Percentiles rank a stretch among this genome's conserved stretches.
These are phyloP conservation scores for Bactericera cockerelli DNA, from an alignment of 1,140 invertebrate genomes.

Conservation along the genomic window DNA sequence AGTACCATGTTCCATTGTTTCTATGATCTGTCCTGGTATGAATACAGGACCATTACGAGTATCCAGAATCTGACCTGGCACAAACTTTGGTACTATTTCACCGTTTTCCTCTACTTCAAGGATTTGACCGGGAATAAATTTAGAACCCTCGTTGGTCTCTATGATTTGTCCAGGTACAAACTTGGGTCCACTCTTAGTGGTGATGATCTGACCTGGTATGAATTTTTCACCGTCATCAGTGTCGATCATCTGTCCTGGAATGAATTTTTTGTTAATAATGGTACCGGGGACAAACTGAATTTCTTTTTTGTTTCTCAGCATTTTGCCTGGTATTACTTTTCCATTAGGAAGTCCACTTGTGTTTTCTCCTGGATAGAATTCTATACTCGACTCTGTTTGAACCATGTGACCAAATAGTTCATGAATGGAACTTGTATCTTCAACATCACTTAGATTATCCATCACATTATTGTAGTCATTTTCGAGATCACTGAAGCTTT, in stretches of 20 bases:
- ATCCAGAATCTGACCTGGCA: constrained; percentile 54
- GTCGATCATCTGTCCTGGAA: constrained; percentile 51
- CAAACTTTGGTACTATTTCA: constrained; percentile 45
- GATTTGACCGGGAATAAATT: constrained; percentile 54
- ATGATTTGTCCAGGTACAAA: constrained; percentile 57
- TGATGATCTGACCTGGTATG: constrained; percentile 40
- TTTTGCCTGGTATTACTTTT: constrained; percentile 47
- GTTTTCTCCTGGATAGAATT: constrained; percentile 46
- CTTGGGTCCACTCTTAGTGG: constrained; percentile 37
- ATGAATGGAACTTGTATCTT: constrained; percentile 20
- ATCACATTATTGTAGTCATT: constrained; percentile 2
- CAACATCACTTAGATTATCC: constrained; percentile 2
- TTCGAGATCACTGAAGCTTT: constrained; percentile 5
- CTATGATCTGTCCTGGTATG: constrained; percentile 56
- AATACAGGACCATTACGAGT: constrained; percentile 53
- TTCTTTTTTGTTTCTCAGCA: constrained; percentile 40
- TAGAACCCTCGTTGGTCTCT: constrained; percentile 44
- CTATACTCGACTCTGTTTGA: constrained; percentile 45
- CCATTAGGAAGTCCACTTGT: constrained; percentile 32
- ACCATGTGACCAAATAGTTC: constrained; percentile 52
- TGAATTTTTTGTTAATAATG: constrained; percentile 44
- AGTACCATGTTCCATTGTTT: constrained; percentile 48
- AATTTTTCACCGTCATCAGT: constrained; percentile 54
- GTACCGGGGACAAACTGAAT: constrained; percentile 52
- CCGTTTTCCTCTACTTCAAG: constrained; percentile 49